Evolutionary conservation across 2,888 invertebrate genomes (phyloP).

Genomic region (Meghimatium bilineatum): DNA sequence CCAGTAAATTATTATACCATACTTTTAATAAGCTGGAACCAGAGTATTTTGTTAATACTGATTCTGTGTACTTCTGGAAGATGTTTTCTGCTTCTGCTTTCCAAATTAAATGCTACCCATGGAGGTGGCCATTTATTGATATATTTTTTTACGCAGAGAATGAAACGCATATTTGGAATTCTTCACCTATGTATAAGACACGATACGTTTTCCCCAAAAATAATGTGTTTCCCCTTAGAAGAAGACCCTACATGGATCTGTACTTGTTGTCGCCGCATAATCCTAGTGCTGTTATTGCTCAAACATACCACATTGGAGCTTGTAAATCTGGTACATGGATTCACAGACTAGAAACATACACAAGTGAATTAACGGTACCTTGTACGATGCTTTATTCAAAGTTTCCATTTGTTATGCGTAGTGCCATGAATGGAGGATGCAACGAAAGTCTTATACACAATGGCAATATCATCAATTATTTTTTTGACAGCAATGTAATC

Average conservation of each 20-base stretch:
- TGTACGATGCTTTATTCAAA: slow-evolving; percentile 50
- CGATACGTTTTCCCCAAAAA: slow-evolving; percentile 45
- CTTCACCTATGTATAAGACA: slow-evolving; percentile 34
- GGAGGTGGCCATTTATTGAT: slow-evolving; percentile 59
- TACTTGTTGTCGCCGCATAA: slow-evolving; percentile 53
- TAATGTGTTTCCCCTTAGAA: slow-evolving; percentile 51
- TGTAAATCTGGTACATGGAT: slow-evolving; percentile 50
- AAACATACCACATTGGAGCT: slow-evolving; percentile 42
- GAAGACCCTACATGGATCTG: slow-evolving; percentile 52
- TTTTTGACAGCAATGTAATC: slow-evolving; percentile 5
- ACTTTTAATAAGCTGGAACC: not conserved
- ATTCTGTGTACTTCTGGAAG: slow-evolving; percentile 16
- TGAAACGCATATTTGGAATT: slow-evolving; percentile 56
- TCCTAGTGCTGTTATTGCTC: slow-evolving; percentile 41
- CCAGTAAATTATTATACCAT: not conserved
- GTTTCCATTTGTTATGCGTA: slow-evolving; percentile 53
- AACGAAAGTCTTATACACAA: slow-evolving; percentile 51
- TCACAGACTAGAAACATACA: slow-evolving; percentile 47
- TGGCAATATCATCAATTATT: slow-evolving; percentile 29
- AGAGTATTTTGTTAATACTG: not conserved
- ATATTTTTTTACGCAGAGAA: slow-evolving; percentile 56
- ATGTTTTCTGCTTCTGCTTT: not conserved
- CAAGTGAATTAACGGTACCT: slow-evolving; percentile 26
- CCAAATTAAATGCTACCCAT: not conserved
- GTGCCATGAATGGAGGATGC: slow-evolving; percentile 37